Evolutionary conservation across 2,888 invertebrate species (phyloP).

Genomic region (Sericinus montela): DNA sequence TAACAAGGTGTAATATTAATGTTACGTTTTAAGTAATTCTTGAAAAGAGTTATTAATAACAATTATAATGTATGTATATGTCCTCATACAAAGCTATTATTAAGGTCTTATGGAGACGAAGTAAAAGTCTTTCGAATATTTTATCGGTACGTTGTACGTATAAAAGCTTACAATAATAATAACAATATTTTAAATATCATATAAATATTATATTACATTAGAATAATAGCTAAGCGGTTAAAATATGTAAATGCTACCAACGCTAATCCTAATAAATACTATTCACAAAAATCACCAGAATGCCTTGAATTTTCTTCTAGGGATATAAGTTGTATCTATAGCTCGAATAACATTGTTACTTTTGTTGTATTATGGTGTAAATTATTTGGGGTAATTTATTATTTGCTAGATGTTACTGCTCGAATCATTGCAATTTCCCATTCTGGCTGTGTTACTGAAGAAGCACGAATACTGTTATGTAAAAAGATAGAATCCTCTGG

Average conservation of each 20-base stretch:
- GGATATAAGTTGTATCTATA: background rate
- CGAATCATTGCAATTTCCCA: slow-evolving; percentile 59
- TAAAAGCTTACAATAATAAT: slow-evolving; percentile 51
- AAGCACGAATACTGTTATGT: slow-evolving; percentile 75
- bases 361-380: background rate
- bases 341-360: background rate
- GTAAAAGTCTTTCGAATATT: slow-evolving; percentile 24
- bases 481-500: slow-evolving; percentile 40
- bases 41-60: too few relatives aligned
- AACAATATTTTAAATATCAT: slow-evolving; percentile 71
- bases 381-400: background rate
- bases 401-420: background rate
- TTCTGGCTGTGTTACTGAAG: slow-evolving; percentile 68
- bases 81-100: too few relatives aligned
- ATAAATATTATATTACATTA: slow-evolving; percentile 79
- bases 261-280: slow-evolving; percentile 76
- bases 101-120: slow-evolving; percentile 7
- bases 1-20: too few relatives aligned
- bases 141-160: slow-evolving; percentile 58
- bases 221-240: slow-evolving; percentile 69
- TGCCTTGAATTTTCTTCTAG: slow-evolving; percentile 30
- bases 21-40: too few relatives aligned
- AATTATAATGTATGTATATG: too few relatives aligned
- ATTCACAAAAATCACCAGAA: slow-evolving; percentile 76
- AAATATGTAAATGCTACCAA: slow-evolving; percentile 70